Percentiles rank a stretch among this genome's conserved stretches.
These are phyloP conservation scores for Cygnus buccinator DNA, from an alignment of 2,113 vertebrate species.

Conservation along the genomic window DNA sequence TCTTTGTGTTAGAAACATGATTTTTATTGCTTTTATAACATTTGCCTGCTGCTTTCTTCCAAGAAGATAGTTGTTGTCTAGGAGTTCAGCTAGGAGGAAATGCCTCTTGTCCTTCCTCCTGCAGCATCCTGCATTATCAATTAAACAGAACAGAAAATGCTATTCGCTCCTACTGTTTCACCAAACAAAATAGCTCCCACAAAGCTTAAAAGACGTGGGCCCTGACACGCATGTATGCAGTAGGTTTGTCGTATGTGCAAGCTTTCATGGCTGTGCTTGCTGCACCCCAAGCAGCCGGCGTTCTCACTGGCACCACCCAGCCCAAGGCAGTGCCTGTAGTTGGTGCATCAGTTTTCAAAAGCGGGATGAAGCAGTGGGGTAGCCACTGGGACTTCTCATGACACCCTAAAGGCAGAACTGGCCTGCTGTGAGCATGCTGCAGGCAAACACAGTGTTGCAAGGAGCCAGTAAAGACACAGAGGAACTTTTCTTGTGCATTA, in stretches of 20 bases:
- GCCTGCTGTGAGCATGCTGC: neutral
- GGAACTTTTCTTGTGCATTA: neutral
- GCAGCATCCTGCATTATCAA: neutral
- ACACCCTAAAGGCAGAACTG: neutral
- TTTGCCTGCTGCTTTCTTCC: neutral
- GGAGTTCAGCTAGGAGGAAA: neutral
- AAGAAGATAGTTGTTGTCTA: neutral
- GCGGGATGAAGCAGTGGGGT: neutral
- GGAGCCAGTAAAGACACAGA: neutral
- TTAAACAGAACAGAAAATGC: neutral
- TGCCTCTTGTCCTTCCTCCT: neutral
- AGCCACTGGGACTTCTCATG: neutral
- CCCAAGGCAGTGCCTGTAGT: neutral
- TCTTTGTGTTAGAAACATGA: neutral
- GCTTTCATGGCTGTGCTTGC: neutral
- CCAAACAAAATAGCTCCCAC: neutral
- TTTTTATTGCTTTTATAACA: neutral
- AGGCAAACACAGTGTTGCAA: neutral
- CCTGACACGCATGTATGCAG: rapidly evolving
- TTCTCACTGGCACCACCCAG: neutral
- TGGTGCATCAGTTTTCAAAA: neutral
- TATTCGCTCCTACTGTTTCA: neutral
- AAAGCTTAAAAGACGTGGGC: neutral
- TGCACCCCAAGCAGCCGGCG: neutral
- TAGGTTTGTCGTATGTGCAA: neutral